Base-by-base conservation (phyloP, 1,140 invertebrate species). In the Varroa destructor region DNA sequence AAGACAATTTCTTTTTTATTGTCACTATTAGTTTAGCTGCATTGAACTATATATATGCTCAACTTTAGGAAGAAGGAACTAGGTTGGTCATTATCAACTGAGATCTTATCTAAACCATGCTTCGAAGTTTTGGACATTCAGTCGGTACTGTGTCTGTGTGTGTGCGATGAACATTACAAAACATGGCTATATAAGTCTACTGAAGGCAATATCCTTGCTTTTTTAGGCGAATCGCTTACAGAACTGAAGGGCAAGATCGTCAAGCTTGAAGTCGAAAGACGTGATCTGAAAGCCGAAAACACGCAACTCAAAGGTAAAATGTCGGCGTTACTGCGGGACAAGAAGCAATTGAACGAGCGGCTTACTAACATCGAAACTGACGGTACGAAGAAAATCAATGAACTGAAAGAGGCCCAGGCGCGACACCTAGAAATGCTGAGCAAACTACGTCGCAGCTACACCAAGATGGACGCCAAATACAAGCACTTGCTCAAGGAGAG, bases 401-500 rank as follows among this genome's bases (percentile, higher is more conserved):
- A 67, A 3, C 14, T 67, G 61, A 67, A 67, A 67, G 61, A 67
- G 40, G 61, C 61, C 46, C 61, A 67, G 8, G 37, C 46, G 1
- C 61, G 61, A 40, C 61, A 67, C 40, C 40, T 67, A 37, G 61
- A 67, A 8, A 67, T 67, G 61, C 61, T 67, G 61, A 43, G 40
- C n/a, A 67, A 67, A 67, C 61, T 67, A 3, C 61, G 61, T 1
- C 40, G 61, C 12, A 67, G 61, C 46, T 37, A 67, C 61, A 67
- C 61, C 12, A 67, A 67, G 36, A 37, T 40, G 12, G 61, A 67
- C 36, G 14, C 61, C 3, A 67, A 40, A 8, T 67, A 67, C 8
- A 67, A 67, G 61, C 61, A 67, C 46, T 37, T 67, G 10, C 61
- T 67, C n/a, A 67, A 67, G 46, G 61, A 67, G 61, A 67, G 61